Percentiles rank a stretch among this genome's conserved stretches.
Evolutionary conservation across 2,113 vertebrate genomes (phyloP).

Genomic region (Coptodon bakossiorum): DNA sequence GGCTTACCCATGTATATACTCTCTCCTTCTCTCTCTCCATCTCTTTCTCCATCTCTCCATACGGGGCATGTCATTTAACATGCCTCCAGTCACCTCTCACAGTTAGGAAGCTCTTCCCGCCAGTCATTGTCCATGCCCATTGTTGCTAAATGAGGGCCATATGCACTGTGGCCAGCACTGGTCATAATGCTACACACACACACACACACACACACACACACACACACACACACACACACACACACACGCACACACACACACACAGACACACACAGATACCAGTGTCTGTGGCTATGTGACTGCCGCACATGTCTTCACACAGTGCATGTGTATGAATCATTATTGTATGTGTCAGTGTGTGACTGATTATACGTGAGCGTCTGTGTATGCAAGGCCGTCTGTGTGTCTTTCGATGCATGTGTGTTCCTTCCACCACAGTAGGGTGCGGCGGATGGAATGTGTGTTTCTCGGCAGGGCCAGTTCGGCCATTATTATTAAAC

Average conservation of each 20-base stretch:
- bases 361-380: conserved; percentile 38
- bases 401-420: background rate
- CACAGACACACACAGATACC: background rate
- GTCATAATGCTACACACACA: conserved; percentile 33
- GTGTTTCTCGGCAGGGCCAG: conserved; percentile 60
- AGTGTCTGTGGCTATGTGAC: conserved; percentile 3
- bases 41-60: conserved; percentile 50
- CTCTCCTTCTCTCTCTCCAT: background rate
- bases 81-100: conserved; percentile 64
- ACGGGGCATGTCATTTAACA: conserved; percentile 66
- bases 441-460: conserved; percentile 46
- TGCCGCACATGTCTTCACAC: conserved; percentile 12
- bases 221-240: background rate
- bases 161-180: conserved; percentile 64
- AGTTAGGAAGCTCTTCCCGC: conserved; percentile 60
- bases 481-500: conserved; percentile 71
- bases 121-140: conserved; percentile 62
- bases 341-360: conserved; percentile 46
- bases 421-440: conserved; percentile 32
- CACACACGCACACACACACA: background rate
- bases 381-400: background rate
- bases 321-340: conserved; percentile 45
- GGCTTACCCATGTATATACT: background rate
- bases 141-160: conserved; percentile 70
- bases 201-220: background rate